These are phyloP conservation scores for Bombus sibiricus DNA, from an alignment of 1,140 invertebrate species.

Conservation along the genomic window DNA sequence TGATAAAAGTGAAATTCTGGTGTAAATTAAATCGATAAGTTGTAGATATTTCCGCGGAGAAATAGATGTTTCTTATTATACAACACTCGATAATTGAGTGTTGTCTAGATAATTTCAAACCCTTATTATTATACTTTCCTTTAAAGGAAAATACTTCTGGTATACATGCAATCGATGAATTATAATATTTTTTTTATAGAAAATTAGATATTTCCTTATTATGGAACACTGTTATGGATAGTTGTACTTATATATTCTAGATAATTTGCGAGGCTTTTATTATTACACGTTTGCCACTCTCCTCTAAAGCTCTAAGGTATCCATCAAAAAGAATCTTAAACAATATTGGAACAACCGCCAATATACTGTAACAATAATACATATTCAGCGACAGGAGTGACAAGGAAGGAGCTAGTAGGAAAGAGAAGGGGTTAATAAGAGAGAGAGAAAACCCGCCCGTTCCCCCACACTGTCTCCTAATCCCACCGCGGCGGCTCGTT, in stretches of 20 bases:
- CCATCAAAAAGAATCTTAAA: background rate
- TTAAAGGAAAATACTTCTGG: too few species aligned
- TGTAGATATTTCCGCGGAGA: too few species aligned
- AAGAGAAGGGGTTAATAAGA: conserved; percentile 29
- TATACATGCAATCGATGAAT: too few species aligned
- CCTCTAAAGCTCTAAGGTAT: too few species aligned
- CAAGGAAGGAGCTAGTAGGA: background rate
- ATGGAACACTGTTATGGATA: too few species aligned
- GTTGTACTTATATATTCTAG: too few species aligned
- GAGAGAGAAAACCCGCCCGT: conserved; percentile 39
- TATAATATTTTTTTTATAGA: too few species aligned
- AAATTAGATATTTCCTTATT: too few species aligned
- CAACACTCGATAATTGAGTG: background rate
- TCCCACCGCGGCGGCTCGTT: conserved; percentile 38
- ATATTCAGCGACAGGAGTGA: background rate
- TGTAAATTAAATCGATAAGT: background rate
- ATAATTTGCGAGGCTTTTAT: too few species aligned
- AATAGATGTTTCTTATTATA: background rate
- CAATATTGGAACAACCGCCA: background rate
- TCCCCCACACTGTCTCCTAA: conserved; percentile 12
- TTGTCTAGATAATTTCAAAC: background rate
- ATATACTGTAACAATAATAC: background rate
- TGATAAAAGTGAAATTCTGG: too few species aligned
- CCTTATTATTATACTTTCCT: background rate
- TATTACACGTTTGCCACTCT: background rate